Base-by-base conservation (phyloP, 2,113 vertebrate species). In the Neomonachus schauinslandi region DNA sequence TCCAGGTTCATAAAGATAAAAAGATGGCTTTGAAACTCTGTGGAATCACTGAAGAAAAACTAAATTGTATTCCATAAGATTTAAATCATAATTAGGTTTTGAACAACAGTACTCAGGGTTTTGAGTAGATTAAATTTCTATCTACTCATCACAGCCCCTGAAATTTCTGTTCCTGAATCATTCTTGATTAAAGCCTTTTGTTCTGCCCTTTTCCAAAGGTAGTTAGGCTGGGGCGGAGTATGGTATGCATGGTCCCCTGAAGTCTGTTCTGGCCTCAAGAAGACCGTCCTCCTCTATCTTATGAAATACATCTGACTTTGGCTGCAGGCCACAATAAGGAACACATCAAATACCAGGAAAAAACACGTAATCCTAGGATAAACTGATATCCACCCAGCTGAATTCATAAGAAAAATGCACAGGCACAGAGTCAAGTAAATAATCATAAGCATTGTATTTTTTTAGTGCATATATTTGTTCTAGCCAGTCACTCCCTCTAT, bases 341-440 rank as follows among this genome's bases (percentile, higher is more conserved):
- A 36, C 19, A 95, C 24, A 65, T 83, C 33, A 90, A 88, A 87
- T 57, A 13, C n/a, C 53, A 67, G 33, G 22, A 88, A 85, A 91
- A 91, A 77, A 89, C 24, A 36, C 2, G 0, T 82, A 91, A 88
- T 93, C 16, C 49, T 91, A 53, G 7, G 83, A 81, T 92, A 84
- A 91, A 80, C 46, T 67, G 31, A 93, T 74, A 55, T 33, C 31
- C 18, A 87, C 28, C 14, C 39, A 86, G 63, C 12, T 82, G 51
- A 96, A 85, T 6, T 31, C 57, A 13, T 61, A 81, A 83, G 46
- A 71, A 82, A 76, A 80, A 46, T 28, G 87, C 15, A 86, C 14
- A 82, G 72, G 18, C 63, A 86, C 24, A 36, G 36, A 61, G n/a
- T 89, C 91, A 97, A 90, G 51, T 90, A 63, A 96, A 92, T 89